Percentiles rank a stretch among this genome's conserved stretches.
Conservation (phyloP, 2,113 vertebrate genomes). For the Equus przewalskii region DNA sequence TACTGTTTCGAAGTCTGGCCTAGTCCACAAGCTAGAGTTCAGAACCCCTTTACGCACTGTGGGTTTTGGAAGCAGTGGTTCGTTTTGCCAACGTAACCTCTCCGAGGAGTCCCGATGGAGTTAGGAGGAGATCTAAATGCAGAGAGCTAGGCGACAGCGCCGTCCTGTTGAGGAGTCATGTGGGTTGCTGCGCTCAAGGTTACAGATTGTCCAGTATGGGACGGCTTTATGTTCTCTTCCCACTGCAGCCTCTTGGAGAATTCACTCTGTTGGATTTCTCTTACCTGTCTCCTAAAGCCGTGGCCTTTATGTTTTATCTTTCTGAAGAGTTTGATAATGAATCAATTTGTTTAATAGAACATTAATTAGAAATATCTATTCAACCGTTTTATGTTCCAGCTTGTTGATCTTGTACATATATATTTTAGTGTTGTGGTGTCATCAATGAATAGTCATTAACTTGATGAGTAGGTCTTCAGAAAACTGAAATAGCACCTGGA, state of each 20-base stretch:
- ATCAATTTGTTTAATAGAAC: background rate
- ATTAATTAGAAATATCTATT: background rate
- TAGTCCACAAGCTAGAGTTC: too few relatives aligned
- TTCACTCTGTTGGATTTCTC: too few relatives aligned
- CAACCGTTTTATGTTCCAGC: background rate
- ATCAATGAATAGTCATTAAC: too few relatives aligned
- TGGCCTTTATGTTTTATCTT: background rate
- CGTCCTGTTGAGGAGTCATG: background rate
- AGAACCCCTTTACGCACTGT: background rate
- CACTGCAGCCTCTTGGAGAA: accelerated
- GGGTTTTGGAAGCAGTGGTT: background rate
- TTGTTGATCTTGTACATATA: background rate
- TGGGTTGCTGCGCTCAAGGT: background rate
- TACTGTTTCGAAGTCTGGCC: too few relatives aligned
- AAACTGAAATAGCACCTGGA: background rate
- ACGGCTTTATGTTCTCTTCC: too few relatives aligned
- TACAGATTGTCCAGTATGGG: accelerated
- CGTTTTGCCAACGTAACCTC: background rate
- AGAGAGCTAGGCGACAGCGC: background rate
- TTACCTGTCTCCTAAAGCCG: background rate
- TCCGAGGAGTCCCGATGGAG: background rate
- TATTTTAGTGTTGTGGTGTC: too few relatives aligned
- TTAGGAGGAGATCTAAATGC: accelerated
- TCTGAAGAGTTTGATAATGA: background rate
- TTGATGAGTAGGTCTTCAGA: background rate